A percentile compares a stretch with the other conserved stretches of the same genome.
Conservation (phyloP, 2,888 invertebrate genomes). For the Cephonodes hylas region DNA sequence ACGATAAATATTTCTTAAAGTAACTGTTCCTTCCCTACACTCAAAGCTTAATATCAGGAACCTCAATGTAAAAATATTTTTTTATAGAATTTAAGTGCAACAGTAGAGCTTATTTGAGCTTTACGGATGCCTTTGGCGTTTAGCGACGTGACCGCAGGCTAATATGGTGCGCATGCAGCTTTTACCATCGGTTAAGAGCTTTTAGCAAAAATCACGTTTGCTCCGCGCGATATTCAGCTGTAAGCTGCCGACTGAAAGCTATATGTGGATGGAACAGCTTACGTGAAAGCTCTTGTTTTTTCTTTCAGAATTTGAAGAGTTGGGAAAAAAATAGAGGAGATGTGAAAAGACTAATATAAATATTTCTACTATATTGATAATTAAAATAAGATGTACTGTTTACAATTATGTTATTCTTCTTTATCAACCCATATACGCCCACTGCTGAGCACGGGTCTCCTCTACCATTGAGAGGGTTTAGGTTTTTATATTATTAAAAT, state of each 20-base stretch:
- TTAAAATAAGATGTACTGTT: neutral
- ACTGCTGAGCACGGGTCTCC: too few relatives aligned
- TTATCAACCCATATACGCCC: too few relatives aligned
- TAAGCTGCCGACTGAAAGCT: slow-evolving; percentile 1
- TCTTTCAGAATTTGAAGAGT: neutral
- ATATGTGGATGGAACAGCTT: neutral
- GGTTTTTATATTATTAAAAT: too few relatives aligned
- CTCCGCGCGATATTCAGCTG: neutral
- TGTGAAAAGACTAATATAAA: too few relatives aligned
- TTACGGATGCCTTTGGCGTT: slow-evolving; percentile 17
- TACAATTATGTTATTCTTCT: too few relatives aligned
- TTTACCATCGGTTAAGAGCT: slow-evolving; percentile 39
- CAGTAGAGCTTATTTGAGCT: neutral
- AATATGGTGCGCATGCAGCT: slow-evolving; percentile 36
- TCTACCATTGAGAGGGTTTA: too few relatives aligned
- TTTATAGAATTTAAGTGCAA: too few relatives aligned
- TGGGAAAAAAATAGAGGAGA: neutral
- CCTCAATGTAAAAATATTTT: too few relatives aligned
- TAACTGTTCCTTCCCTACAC: too few relatives aligned
- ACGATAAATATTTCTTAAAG: too few relatives aligned
- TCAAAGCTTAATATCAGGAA: too few relatives aligned
- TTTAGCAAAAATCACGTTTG: slow-evolving; percentile 48
- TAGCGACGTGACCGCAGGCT: slow-evolving; percentile 34
- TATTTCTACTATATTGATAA: neutral
- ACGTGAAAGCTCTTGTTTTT: neutral